Percentiles rank a stretch among this genome's conserved stretches.
These are phyloP conservation scores for Nemurella pictetii DNA, from an alignment of 2,888 invertebrate genomes.

Conservation along the genomic window DNA sequence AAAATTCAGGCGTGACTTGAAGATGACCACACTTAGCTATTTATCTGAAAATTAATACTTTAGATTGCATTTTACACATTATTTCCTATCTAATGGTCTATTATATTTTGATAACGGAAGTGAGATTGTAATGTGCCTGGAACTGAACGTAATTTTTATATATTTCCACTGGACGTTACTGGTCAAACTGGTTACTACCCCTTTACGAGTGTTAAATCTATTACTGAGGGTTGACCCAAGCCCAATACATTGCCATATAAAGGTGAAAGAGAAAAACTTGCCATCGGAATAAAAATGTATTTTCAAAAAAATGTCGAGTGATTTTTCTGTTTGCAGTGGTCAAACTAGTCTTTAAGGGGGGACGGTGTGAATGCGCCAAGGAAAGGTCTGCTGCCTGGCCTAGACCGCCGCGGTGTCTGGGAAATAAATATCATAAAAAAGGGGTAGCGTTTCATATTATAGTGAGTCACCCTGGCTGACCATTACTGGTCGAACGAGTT, in stretches of 20 bases:
- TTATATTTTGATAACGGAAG: slow-evolving; percentile 14
- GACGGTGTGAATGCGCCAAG: background rate
- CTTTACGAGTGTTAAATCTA: background rate
- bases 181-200: slow-evolving; percentile 26
- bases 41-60: too few species aligned
- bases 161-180: slow-evolving; percentile 25
- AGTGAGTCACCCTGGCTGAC: slow-evolving; percentile 7
- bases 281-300: slow-evolving; percentile 19
- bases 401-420: background rate
- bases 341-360: slow-evolving; percentile 20
- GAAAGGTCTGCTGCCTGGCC: background rate
- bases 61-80: too few species aligned
- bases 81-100: background rate
- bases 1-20: too few species aligned
- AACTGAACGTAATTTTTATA: slow-evolving; percentile 17
- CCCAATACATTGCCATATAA: slow-evolving; percentile 3
- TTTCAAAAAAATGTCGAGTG: slow-evolving; percentile 13
- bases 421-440: slow-evolving; percentile 6
- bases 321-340: slow-evolving; percentile 26
- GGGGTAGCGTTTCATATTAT: background rate
- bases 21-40: too few species aligned
- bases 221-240: background rate
- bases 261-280: slow-evolving; percentile 19
- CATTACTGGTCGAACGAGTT: slow-evolving; percentile 26
- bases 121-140: slow-evolving; percentile 5